Evolutionary conservation across 1,140 invertebrate species (phyloP).

Genomic region (Drosophila kepulauana): DNA sequence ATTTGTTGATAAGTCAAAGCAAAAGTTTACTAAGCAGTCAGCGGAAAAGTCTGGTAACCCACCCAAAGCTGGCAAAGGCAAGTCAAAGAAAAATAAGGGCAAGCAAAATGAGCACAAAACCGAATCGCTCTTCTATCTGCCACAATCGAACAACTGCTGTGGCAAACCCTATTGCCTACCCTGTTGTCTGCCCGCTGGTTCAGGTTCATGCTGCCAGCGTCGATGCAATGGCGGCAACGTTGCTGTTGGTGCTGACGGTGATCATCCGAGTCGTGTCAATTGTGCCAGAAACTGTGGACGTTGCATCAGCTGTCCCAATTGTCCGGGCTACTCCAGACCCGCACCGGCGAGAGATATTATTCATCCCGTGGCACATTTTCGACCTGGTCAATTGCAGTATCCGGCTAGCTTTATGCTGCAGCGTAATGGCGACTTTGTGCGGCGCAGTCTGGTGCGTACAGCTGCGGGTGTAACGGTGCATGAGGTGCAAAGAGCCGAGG

Average conservation of each 20-base stretch:
- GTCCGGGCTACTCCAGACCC: background rate
- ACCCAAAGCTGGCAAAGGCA: background rate
- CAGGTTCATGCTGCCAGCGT: background rate
- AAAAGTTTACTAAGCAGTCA: background rate
- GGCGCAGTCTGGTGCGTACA: conserved; percentile 57
- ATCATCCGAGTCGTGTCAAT: background rate
- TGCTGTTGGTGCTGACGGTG: background rate
- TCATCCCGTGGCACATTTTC: conserved; percentile 53
- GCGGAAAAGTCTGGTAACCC: background rate
- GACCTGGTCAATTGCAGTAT: conserved; percentile 44
- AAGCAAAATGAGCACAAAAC: background rate
- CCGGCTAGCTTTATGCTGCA: conserved; percentile 33
- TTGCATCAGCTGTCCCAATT: background rate
- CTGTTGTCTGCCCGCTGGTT: background rate
- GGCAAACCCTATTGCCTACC: background rate
- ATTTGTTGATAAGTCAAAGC: no score
- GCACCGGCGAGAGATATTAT: background rate
- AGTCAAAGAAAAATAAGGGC: background rate
- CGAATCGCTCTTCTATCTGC: background rate
- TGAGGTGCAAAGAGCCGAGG: conserved; percentile 8
- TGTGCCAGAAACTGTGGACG: background rate
- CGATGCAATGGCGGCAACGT: background rate
- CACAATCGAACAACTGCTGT: background rate
- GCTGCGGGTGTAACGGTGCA: conserved; percentile 66
- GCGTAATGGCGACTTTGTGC: conserved; percentile 31